Percentiles rank a stretch among this genome's conserved stretches.
Evolutionary conservation across 2,113 vertebrate species (phyloP).

Genomic region (Trinectes maculatus): DNA sequence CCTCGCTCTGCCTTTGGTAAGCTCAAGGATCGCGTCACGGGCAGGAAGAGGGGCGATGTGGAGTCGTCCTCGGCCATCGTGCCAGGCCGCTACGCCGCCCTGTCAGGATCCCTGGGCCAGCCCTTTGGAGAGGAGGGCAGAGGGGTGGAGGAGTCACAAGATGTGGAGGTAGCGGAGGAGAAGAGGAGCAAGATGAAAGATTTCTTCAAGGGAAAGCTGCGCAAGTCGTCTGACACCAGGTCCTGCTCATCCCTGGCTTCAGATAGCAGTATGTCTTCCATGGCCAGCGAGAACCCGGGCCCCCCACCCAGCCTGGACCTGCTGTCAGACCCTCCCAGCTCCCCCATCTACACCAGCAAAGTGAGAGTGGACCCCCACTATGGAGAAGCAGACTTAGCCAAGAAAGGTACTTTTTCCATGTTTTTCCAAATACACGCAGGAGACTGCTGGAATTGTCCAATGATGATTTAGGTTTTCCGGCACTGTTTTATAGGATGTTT

Average conservation of each 20-base stretch:
- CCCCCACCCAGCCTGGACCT: constrained; percentile 79
- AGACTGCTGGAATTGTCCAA: too few species aligned
- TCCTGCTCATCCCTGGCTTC: constrained; percentile 94
- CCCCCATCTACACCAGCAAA: constrained; percentile 86
- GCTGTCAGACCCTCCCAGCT: constrained; percentile 78
- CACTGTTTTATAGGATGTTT: too few species aligned
- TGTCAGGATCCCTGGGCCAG: constrained; percentile 71
- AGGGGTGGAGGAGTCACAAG: constrained; percentile 69
- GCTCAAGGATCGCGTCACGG: constrained; percentile 94
- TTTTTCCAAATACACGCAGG: too few species aligned
- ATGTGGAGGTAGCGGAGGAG: constrained; percentile 79
- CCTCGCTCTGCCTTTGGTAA: constrained; percentile 92
- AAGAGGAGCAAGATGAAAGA: constrained; percentile 87
- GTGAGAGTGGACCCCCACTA: constrained; percentile 82
- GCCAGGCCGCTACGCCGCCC: constrained; percentile 84
- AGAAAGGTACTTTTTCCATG: constrained; percentile 79
- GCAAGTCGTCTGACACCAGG: constrained; percentile 88
- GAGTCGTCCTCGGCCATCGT: constrained; percentile 96
- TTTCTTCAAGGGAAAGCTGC: constrained; percentile 90
- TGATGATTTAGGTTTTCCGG: too few species aligned
- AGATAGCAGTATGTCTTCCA: constrained; percentile 90
- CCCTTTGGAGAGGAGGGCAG: constrained; percentile 71
- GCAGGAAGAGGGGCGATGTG: constrained; percentile 87
- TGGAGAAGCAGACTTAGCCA: constrained; percentile 74
- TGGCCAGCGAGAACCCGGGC: constrained; percentile 83